Evolutionary conservation across 2,797 vertebrate genomes (phyloP), one percentile per base, ranked within the genome.

Genomic region (Morelia viridis): DNA sequence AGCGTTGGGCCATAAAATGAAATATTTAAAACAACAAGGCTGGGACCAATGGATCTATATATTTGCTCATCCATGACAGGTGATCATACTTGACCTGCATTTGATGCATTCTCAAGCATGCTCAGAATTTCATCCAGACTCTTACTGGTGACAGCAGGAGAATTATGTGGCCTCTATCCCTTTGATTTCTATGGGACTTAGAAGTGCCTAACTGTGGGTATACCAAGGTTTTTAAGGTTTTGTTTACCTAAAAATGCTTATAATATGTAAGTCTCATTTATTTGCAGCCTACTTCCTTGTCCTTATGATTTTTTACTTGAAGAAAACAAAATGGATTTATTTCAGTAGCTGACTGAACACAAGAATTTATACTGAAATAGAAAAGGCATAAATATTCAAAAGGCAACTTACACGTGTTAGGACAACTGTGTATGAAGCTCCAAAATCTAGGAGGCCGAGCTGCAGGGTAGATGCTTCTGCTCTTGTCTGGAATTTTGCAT

Each of bases 381-480:
- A 86, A 94, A 2, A 80, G 57, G 9, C 6, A 71, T 6, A 31
- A 80, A 91, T 91, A n/a, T 0, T 84, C 85, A 89, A 12, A 85
- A 53, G 24, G 53, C 76, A 94, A 97, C 98, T 97, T 97, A 99
- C 99, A 41, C 97, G 95, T 24, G n/a, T 93, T 92, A 99, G 97
- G 87, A 99, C 95, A 91, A 98, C 0, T 0, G 98, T 98, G 96
- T 99, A 99, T 0, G 97, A 97, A 0, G 98, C 98, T 8, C 98
- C 99, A 4, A 99, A 99, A 96, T 99, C 98, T 85, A 99, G 97
- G 80, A 99, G 96, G 56, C 98, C 99, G 56, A 99, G 96, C 93
- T 98, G 92, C 50, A 99, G 89, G 15, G 31, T 1, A 86, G 97
- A 97, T 1, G 91, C 46, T 19, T 88, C 91, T 12, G 56, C 89